phyloP scores from a whole-genome alignment of 1,140 invertebrate genomes.

The Neuroterus valhalla region DNA sequence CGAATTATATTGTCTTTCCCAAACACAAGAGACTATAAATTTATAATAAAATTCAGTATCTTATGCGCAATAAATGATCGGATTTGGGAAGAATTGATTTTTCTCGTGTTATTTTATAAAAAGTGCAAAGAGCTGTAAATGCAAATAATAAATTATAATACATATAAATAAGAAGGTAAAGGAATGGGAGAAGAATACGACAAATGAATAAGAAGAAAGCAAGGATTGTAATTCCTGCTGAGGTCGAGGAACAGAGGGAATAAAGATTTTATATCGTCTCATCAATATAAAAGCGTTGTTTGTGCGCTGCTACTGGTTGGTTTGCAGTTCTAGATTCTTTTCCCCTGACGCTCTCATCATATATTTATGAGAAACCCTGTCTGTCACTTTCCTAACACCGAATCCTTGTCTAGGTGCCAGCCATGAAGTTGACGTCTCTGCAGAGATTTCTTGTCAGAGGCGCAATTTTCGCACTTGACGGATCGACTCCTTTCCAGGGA shows the following conservation, averaged over 20 bases:
- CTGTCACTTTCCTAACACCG: slow-evolving; percentile 24
- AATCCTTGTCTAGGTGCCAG: slow-evolving; percentile 10
- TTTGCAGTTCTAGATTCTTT: neutral
- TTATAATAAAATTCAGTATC: too few relatives aligned
- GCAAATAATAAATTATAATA: slow-evolving; percentile 23
- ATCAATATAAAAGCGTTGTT: slow-evolving; percentile 12
- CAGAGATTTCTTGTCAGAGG: slow-evolving; percentile 12
- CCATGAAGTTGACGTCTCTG: slow-evolving; percentile 26
- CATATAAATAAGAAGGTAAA: neutral
- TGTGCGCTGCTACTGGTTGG: neutral
- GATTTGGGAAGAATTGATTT: too few relatives aligned
- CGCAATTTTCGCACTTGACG: slow-evolving; percentile 16
- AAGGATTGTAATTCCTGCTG: neutral
- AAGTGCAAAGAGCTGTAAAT: slow-evolving; percentile 9
- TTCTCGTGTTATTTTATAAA: too few relatives aligned
- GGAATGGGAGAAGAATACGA: neutral
- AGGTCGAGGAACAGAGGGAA: neutral
- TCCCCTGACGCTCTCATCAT: neutral
- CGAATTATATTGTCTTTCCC: too few relatives aligned
- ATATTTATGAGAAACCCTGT: slow-evolving; percentile 20
- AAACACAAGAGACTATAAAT: too few relatives aligned
- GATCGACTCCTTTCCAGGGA: slow-evolving; percentile 3
- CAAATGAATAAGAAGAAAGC: slow-evolving; percentile 18
- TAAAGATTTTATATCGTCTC: slow-evolving; percentile 22
- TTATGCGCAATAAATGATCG: too few relatives aligned